Base-by-base conservation (phyloP, 2,797 vertebrate species). In the Brotula barbata region DNA sequence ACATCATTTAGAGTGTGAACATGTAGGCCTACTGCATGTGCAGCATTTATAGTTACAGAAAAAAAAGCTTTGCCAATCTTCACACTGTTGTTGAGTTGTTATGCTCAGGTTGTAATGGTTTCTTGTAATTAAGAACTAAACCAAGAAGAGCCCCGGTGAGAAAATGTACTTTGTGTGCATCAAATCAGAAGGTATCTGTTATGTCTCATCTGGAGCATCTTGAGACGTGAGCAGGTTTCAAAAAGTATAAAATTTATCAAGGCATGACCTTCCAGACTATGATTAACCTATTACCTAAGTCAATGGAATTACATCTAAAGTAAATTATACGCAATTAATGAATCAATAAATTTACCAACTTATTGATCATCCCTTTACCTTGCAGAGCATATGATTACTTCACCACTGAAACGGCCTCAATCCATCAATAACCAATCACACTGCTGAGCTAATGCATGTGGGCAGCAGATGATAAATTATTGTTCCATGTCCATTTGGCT, bases 371-470 rank as follows among this genome's bases (percentile, higher is more conserved):
- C 20, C 43, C 58, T 23, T 40, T 50, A 59, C 42, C 22, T 3
- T 0, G n/a, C 61, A 46, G 66, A 72, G 66, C 66, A 47, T 42
- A 68, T 64, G 44, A 80, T 72, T 74, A 63, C 44, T 72, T 78
- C 48, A 56, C 61, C n/a, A 17, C 7, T 43, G 47, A 58, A 37
- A 23, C 46, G 58, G 52, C 33, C 52, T n/a, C 39, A 37, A 23
- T 50, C 45, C 60, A 73, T 80, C 71, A 8, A 86, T 73, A 83
- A 61, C 68, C 75, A 74, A 61, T 81, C 68, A 58, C 62, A 49
- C 9, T 6, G 60, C 60, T 62, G 52, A 37, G 46, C 37, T 76
- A 77, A 80, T 71, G 44, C 12, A 3, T 65, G 42, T 39, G 31
- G 70, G 81, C 73, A 65, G 60, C 17, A 33, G 41, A 5, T 4